Evolutionary conservation across 2,113 vertebrate species (phyloP).

Genomic region (Cryptotis parvus): DNA sequence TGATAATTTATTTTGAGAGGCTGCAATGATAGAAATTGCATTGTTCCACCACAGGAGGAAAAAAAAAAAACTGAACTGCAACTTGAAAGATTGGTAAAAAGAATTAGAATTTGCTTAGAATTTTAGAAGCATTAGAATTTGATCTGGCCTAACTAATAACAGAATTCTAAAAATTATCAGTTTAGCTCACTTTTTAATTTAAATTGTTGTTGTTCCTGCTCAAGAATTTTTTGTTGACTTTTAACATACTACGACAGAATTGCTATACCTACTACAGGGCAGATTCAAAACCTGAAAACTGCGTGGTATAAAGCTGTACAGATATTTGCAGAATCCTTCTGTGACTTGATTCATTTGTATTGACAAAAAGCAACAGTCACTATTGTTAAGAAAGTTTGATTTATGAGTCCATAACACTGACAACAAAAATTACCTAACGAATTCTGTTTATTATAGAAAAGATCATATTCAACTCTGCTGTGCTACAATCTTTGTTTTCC

Average conservation of each 20-base stretch:
- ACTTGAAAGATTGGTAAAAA: background rate
- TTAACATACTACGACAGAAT: background rate
- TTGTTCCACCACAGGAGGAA: background rate
- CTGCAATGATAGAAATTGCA: background rate
- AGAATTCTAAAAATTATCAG: background rate
- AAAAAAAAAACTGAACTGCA: background rate
- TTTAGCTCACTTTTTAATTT: background rate
- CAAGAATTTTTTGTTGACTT: background rate
- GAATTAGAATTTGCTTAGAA: too few species aligned
- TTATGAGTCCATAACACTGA: background rate
- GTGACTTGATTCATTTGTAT: background rate
- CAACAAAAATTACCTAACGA: background rate
- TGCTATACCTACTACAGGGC: background rate
- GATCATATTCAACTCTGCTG: background rate
- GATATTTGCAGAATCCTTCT: conserved; percentile 15
- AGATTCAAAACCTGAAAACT: conserved; percentile 5
- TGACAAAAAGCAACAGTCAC: background rate
- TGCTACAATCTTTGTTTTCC: background rate
- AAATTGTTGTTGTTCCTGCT: background rate
- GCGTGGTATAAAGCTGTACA: background rate
- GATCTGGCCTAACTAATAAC: background rate
- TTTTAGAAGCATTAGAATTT: conserved; percentile 25
- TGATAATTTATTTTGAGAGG: conserved; percentile 39
- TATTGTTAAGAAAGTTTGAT: background rate
- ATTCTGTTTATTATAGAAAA: background rate